phyloP scores from a whole-genome alignment of 2,113 vertebrate species.

The Loxodonta africana region DNA sequence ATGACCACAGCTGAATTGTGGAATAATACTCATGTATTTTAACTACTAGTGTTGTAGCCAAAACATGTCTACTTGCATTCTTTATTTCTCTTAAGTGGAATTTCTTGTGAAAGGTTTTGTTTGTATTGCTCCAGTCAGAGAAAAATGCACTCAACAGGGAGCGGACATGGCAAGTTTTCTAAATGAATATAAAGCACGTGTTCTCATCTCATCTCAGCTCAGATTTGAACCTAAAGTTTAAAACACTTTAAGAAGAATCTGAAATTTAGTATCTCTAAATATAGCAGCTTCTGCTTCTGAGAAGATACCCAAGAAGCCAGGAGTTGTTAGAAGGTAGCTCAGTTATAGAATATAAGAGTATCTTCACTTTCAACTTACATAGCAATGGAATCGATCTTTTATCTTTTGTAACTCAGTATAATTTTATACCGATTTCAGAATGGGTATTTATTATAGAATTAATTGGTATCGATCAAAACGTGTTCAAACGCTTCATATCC shows the following conservation, averaged over 20 bases:
- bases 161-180: slow-evolving; percentile 59
- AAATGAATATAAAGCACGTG: slow-evolving; percentile 68
- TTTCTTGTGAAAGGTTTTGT: slow-evolving; percentile 87
- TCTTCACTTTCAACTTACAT: slow-evolving; percentile 46
- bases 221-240: slow-evolving; percentile 76
- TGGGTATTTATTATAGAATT: background rate
- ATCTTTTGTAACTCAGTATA: background rate
- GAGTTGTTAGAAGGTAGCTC: background rate
- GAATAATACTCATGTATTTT: slow-evolving; percentile 84
- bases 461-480: background rate
- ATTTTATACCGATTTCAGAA: slow-evolving; percentile 37
- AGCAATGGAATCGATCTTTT: background rate
- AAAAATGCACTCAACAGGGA: slow-evolving; percentile 62
- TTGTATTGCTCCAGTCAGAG: slow-evolving; percentile 83
- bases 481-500: background rate
- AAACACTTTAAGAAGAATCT: slow-evolving; percentile 69
- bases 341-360: background rate
- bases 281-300: slow-evolving; percentile 35
- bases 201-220: slow-evolving; percentile 71
- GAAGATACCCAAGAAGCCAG: background rate
- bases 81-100: slow-evolving; percentile 86
- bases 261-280: slow-evolving; percentile 61
- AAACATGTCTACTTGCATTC: slow-evolving; percentile 86
- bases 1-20: slow-evolving; percentile 66
- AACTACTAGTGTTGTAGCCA: slow-evolving; percentile 81